Percentiles rank a stretch among this genome's conserved stretches.
These are phyloP conservation scores for Nymphalis urticae DNA, from an alignment of 2,888 invertebrate species.

Conservation along the genomic window DNA sequence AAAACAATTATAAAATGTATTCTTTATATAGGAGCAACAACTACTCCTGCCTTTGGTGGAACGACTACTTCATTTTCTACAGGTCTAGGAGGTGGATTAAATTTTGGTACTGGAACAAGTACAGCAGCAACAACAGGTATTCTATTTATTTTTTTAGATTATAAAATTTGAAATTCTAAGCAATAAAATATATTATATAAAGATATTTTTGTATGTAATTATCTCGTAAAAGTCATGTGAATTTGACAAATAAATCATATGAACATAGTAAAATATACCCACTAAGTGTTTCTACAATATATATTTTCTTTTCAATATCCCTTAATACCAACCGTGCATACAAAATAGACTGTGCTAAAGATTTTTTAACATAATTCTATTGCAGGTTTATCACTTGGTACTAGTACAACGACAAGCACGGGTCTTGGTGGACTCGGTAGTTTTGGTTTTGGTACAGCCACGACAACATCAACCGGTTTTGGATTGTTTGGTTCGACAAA, in stretches of 20 bases:
- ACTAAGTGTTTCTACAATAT: no score
- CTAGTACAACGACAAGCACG: slow-evolving; percentile 54
- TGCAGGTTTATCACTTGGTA: slow-evolving; percentile 55
- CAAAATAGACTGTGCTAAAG: no score
- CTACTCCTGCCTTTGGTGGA: slow-evolving; percentile 43
- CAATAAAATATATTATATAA: not conserved
- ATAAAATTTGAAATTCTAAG: no score
- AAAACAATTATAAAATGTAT: not conserved
- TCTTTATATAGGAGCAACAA: slow-evolving; percentile 36
- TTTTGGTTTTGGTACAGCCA: slow-evolving; percentile 59
- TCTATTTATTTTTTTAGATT: no score
- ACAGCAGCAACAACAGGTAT: slow-evolving; percentile 59
- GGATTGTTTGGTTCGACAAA: slow-evolving; percentile 55
- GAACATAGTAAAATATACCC: no score
- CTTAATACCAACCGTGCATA: not conserved
- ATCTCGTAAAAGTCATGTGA: no score
- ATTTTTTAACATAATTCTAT: not conserved
- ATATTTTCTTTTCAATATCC: not conserved
- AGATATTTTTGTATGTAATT: not conserved
- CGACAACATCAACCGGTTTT: slow-evolving; percentile 53
- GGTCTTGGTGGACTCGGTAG: slow-evolving; percentile 66
- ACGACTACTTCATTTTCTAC: slow-evolving; percentile 40
- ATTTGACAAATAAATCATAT: no score
- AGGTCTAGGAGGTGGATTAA: slow-evolving; percentile 62
- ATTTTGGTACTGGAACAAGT: slow-evolving; percentile 61